Conservation (phyloP, 2,113 vertebrate genomes). For the Sebastes schlegelii region DNA sequence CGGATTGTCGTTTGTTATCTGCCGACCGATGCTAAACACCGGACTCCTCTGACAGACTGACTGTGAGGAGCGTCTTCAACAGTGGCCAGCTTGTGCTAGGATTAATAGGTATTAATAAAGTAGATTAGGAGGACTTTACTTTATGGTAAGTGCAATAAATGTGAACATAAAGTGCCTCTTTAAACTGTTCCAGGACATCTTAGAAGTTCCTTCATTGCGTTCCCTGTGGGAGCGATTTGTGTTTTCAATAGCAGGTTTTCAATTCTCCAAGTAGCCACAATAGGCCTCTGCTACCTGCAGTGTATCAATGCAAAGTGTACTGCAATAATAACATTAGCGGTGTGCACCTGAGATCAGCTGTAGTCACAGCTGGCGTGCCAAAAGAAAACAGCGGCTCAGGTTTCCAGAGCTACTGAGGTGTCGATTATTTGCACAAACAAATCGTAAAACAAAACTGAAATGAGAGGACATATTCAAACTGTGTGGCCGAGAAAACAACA, state of each 20-base stretch:
- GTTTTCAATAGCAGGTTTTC: constrained; percentile 23
- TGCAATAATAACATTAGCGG: constrained; percentile 60
- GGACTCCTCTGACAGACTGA: constrained; percentile 70
- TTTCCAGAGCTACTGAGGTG: constrained; percentile 53
- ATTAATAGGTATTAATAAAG: constrained; percentile 56
- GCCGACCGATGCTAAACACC: constrained; percentile 59
- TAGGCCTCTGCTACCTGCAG: constrained; percentile 38
- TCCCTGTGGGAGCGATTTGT: constrained; percentile 7
- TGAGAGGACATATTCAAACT: constrained; percentile 32
- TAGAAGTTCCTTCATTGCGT: constrained; percentile 8
- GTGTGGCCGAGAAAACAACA: constrained; percentile 12
- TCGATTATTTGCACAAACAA: constrained; percentile 70
- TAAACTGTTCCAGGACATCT: constrained; percentile 29
- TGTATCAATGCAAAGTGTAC: constrained; percentile 71
- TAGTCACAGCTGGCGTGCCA: constrained; percentile 10
- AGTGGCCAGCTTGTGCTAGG: constrained; percentile 7
- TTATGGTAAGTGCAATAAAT: constrained; percentile 58
- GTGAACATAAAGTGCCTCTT: constrained; percentile 51
- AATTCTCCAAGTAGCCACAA: not conserved
- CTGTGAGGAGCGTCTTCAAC: constrained; percentile 57
- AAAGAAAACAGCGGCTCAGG: constrained; percentile 64
- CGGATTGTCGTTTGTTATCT: constrained; percentile 79
- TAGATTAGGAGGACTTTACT: constrained; percentile 38
- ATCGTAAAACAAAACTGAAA: constrained; percentile 47
- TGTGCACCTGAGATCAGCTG: constrained; percentile 44